These are phyloP conservation scores for Auanema sp. DNA, from an alignment of 2,888 invertebrate genomes.

Conservation along the genomic window DNA sequence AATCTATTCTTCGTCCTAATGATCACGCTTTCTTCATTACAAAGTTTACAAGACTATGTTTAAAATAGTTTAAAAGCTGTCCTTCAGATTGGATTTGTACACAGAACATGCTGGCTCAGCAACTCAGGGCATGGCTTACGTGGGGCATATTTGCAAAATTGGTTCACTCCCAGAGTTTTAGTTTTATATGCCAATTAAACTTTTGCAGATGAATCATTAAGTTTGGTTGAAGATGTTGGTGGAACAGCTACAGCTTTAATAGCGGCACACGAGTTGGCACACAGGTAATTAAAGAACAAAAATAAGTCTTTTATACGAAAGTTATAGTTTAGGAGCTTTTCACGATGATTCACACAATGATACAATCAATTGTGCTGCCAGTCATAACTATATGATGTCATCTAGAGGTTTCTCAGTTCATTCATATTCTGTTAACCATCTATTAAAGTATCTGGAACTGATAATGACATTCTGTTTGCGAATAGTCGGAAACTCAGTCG, in stretches of 20 bases:
- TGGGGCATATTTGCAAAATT: conserved; percentile 54
- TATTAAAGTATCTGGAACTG: conserved; percentile 18
- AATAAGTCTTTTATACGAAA: neutral
- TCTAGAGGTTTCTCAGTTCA: conserved; percentile 14
- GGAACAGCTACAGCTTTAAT: conserved; percentile 60
- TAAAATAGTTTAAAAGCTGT: neutral
- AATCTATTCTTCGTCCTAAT: conserved; percentile 39
- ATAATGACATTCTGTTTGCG: conserved; percentile 19
- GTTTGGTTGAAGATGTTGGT: conserved; percentile 62
- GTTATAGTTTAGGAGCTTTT: conserved; percentile 54
- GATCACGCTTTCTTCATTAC: conserved; percentile 52
- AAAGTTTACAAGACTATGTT: conserved; percentile 24
- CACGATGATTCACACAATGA: conserved; percentile 52
- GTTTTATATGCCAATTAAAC: too few relatives aligned
- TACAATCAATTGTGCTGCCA: conserved; percentile 42
- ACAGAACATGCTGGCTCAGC: conserved; percentile 51
- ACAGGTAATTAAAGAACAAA: conserved; percentile 39
- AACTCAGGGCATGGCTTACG: conserved; percentile 63
- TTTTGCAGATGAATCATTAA: conserved; percentile 47
- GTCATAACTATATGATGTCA: conserved; percentile 54
- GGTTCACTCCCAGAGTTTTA: conserved; percentile 2
- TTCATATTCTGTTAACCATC: neutral
- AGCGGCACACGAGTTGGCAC: conserved; percentile 60
- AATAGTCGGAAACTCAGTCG: conserved; percentile 35
- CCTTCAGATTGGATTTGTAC: conserved; percentile 49